Base-by-base conservation (phyloP, 2,797 vertebrate species). In the Sardinella longiceps region DNA sequence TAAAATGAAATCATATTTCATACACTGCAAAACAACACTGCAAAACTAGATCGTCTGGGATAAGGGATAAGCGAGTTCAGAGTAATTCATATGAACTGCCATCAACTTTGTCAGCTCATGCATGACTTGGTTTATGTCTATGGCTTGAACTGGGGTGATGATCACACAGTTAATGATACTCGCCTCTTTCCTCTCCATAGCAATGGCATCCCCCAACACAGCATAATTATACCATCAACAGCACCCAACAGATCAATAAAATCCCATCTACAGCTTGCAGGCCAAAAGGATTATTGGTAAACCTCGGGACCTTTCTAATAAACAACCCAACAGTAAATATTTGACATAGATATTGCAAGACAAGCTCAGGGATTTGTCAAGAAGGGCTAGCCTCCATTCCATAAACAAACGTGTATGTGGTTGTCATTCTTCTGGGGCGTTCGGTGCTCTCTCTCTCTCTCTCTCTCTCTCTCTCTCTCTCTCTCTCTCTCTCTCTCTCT, bases 171-270 rank as follows among this genome's bases (percentile, higher is more conserved):
- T 77, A 77, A 77, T 77, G 70, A 77, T 43, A 37, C 15, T 23
- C 37, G 5, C 20, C 37, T 43, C 66, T 30, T 37, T 7, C 1
- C 66, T 15, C 12, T 33, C 1, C 70, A 77, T 7, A 37, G 63
- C 70, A 6, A 33, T 18, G 33, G 30, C 66, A n/a, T 37, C 18
- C 66, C 37, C 66, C 66, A 37, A 30, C 5, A 74, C 15, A 74
- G 66, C 66, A 74, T 74, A 74, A 74, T 74, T 37, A 74, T 37
- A 74, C 12, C 66, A 74, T 74, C 66, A 37, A 74, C 66, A 33
- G 5, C 66, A 20, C 30, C 18, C 66, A 74, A 20, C 66, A 1
- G 33, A 74, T 74, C 66, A 37, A 74, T 74, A 74, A 74, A 37
- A 56, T 15, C 10, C 30, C 25, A 74, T 37, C 66, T 74, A 18